Percentiles rank a stretch among this genome's conserved stretches.
Conservation (phyloP, 2,888 invertebrate species). For the Gymnosoma rotundatum region DNA sequence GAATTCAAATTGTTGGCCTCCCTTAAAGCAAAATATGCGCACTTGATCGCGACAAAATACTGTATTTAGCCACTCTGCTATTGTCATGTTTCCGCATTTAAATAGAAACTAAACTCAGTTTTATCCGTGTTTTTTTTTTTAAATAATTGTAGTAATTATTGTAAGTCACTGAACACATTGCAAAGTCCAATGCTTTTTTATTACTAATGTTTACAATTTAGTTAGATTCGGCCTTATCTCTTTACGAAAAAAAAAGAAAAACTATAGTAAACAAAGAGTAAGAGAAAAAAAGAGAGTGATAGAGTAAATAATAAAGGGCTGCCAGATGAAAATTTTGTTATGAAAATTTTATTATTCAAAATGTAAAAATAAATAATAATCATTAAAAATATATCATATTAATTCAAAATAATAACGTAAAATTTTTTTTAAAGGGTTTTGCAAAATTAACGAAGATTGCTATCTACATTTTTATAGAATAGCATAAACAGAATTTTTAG, state of each 20-base stretch:
- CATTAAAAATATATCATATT: no score
- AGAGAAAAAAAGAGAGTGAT: not conserved
- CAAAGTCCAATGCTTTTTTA: constrained; percentile 15
- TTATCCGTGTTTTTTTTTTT: no score
- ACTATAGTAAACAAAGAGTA: not conserved
- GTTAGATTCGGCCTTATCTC: not conserved
- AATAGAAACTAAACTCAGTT: no score
- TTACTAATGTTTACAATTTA: not conserved
- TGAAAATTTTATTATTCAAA: not conserved
- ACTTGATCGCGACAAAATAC: constrained; percentile 36
- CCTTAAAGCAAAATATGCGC: constrained; percentile 41
- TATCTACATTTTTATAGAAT: no score
- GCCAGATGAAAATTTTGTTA: not conserved
- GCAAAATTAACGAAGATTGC: no score
- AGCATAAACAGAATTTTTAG: no score
- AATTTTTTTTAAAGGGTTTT: no score
- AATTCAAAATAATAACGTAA: no score
- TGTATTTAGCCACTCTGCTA: constrained; percentile 36
- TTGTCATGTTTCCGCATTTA: constrained; percentile 25
- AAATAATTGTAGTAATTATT: no score
- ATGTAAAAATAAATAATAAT: no score
- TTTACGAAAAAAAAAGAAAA: not conserved
- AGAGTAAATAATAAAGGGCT: not conserved
- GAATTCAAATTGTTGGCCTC: constrained; percentile 31
- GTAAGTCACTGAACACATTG: no score